phyloP scores from a whole-genome alignment of 2,113 vertebrate species.

The Prietella phreatophila region DNA sequence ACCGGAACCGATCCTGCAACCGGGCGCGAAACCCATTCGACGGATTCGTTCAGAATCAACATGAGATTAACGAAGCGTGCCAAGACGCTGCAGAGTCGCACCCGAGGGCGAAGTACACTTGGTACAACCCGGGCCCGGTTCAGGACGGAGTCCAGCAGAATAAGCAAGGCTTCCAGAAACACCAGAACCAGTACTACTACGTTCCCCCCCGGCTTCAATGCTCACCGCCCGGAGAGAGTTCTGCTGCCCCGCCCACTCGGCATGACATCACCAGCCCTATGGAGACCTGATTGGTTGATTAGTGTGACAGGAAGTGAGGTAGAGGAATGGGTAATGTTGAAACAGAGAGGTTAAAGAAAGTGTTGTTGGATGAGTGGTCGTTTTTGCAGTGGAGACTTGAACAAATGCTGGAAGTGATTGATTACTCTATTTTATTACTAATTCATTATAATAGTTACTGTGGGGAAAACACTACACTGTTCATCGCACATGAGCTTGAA shows the following conservation, averaged over 20 bases:
- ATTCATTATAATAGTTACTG: constrained; percentile 26
- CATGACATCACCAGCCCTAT: constrained; percentile 39
- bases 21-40: constrained; percentile 47
- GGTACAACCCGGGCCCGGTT: constrained; percentile 49
- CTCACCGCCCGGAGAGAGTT: neutral
- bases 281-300: constrained; percentile 45
- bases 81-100: constrained; percentile 3
- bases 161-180: constrained; percentile 58
- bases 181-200: constrained; percentile 46
- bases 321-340: neutral
- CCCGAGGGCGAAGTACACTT: constrained; percentile 28
- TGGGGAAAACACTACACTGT: constrained; percentile 33
- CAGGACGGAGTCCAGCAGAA: constrained; percentile 55
- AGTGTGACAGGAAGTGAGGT: neutral
- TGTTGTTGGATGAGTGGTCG: constrained; percentile 18
- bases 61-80: neutral
- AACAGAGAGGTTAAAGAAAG: neutral
- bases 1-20: constrained; percentile 50
- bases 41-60: constrained; percentile 44
- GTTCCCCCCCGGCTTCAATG: constrained; percentile 25
- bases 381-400: constrained; percentile 28
- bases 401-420: constrained; percentile 24
- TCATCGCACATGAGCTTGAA: constrained; percentile 1
- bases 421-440: constrained; percentile 23
- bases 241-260: constrained; percentile 2